Base-by-base conservation (phyloP, 1,140 invertebrate species). In the Brachystomella parvula region DNA sequence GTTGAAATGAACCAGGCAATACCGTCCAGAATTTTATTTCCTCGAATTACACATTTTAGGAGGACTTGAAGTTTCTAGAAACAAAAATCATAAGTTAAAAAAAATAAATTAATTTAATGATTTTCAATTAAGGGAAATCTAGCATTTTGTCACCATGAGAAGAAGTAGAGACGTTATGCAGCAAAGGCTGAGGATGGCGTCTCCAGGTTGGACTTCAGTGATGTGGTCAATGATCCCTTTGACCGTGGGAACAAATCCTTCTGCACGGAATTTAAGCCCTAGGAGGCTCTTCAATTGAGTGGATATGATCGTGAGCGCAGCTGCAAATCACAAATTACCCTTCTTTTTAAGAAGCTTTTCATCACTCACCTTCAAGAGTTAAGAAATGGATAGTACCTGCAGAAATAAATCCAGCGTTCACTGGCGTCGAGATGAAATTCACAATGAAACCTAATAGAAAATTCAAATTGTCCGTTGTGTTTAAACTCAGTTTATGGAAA, bases 351-450 rank as follows among this genome's bases (percentile, higher is more conserved):
- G 78, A 75, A 21, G 78, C 79, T 24, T 60, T n/a, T n/a, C n/a
- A 31, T 60, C 2, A 26, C 3, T 21, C 17, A 9, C 9, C 12
- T 28, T 60, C 30, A 60, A 19, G 26, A 19, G 30, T 60, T 60
- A n/a, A 19, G n/a, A n/a, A 39, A 53, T 9, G 24, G 24, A 53
- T 17, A 26, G 12, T 26, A 53, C 49, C 49, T 53, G 93, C 92
- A 26, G 91, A 92, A 0, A 92, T 95, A 75, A 96, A 96, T 0
- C 92, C 92, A 61, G 90, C 91, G 0, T 93, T 94, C 17, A 96
- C 93, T 2, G 94, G 92, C 53, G 90, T 85, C 0, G 93, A 94
- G 75, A 97, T 96, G 77, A 95, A 97, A 77, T 94, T 92, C 58
- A 96, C 88, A 24, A 96, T 81, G 68, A 96, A 93, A 72, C 94